Conservation (phyloP, 2,888 invertebrate genomes). For the Melanophora roralis region DNA sequence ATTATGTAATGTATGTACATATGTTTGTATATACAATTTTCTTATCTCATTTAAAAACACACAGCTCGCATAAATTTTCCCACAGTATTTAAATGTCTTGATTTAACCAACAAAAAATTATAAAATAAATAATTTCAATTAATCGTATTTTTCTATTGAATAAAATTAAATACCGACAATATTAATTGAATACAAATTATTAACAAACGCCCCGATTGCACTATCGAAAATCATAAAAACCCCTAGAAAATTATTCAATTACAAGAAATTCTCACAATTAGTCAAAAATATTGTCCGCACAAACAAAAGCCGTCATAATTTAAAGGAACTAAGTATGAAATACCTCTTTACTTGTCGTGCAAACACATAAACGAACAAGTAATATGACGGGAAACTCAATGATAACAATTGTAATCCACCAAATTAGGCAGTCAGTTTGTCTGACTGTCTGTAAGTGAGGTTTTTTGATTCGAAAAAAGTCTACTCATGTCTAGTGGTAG, state of each 20-base stretch:
- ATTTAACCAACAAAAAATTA: background rate
- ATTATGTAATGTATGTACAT: too few species aligned
- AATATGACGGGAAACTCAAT: constrained; percentile 32
- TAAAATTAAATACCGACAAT: constrained; percentile 26
- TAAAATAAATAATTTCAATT: constrained; percentile 2
- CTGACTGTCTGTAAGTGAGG: background rate
- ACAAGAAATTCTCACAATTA: constrained; percentile 59
- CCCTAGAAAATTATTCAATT: constrained; percentile 42
- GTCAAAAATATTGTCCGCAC: constrained; percentile 14
- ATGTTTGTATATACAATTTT: background rate
- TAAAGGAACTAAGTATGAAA: background rate
- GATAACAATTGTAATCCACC: constrained; percentile 35
- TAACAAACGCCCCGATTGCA: background rate
- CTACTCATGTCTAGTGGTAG: constrained; percentile 38
- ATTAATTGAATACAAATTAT: constrained; percentile 56
- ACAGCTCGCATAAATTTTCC: background rate
- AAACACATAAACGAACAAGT: background rate
- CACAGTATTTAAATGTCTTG: background rate
- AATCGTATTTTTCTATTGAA: background rate
- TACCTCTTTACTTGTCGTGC: background rate
- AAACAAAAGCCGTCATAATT: constrained; percentile 38
- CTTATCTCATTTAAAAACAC: background rate
- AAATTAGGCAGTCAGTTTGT: constrained; percentile 11
- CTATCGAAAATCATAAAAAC: constrained; percentile 11
- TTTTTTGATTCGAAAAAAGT: constrained; percentile 18